Conservation (phyloP, 2,113 vertebrate genomes). For the Rutilus rutilus region DNA sequence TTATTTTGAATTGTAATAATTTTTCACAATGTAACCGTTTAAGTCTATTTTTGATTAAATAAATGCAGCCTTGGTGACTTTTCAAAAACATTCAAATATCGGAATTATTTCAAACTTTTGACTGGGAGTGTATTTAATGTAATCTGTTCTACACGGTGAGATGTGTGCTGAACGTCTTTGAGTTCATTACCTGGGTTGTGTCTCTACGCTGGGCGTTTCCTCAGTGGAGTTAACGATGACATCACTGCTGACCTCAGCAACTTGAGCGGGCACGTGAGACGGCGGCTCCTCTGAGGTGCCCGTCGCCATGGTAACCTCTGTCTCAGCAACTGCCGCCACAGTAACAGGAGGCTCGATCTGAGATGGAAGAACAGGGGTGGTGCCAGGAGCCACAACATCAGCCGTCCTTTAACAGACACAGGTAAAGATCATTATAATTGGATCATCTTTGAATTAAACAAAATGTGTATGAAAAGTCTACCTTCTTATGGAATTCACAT, state of each 20-base stretch:
- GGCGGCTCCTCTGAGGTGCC: conserved; percentile 69
- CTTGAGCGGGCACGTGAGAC: conserved; percentile 61
- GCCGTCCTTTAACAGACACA: conserved; percentile 51
- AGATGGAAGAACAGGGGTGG: conserved; percentile 54
- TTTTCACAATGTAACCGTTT: no score
- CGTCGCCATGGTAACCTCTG: conserved; percentile 61
- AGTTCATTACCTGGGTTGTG: conserved; percentile 68
- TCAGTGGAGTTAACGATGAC: conserved; percentile 66
- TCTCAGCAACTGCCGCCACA: conserved; percentile 57
- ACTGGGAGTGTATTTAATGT: neutral
- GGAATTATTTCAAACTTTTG: neutral
- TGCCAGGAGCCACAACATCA: conserved; percentile 66
- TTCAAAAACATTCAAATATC: no score
- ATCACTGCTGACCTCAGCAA: conserved; percentile 68
- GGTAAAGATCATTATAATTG: conserved; percentile 43
- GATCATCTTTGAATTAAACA: neutral
- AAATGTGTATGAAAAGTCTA: neutral
- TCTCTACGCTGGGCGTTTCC: conserved; percentile 62
- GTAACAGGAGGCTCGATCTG: conserved; percentile 62
- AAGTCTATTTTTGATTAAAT: no score
- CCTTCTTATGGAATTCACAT: neutral
- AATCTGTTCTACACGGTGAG: neutral
- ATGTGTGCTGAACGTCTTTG: no score
- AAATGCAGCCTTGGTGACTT: no score
- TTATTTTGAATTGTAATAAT: no score